Evolutionary conservation across 2,113 vertebrate species (phyloP), one percentile per base, ranked within the genome.

Genomic region (Tupaia chinensis): DNA sequence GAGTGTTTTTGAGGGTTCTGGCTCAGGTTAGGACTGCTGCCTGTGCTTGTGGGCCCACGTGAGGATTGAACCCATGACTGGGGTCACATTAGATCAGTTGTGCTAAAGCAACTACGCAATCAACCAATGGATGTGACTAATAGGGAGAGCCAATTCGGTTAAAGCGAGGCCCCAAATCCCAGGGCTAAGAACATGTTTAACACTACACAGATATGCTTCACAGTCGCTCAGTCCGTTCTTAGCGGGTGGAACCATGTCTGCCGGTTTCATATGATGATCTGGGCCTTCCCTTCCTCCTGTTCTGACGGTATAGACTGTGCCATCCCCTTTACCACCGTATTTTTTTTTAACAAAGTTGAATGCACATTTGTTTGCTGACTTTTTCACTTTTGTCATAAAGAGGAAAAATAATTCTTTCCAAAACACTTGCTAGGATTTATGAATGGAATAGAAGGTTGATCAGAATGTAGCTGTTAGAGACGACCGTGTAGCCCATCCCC

Each of bases 351-450:
- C 29, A 93, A 91, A 66, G 81, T 82, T 74, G 87, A 70, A 87
- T 23, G 70, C 23, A 29, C 56, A 72, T 74, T 90, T 77, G 6
- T 63, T 82, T 69, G 69, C 54, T 9, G 77, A 34, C n/a, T 76
- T 92, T 74, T 88, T 68, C 23, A 32, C 2, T 61, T 1, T n/a
- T 84, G 20, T 66, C 86, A 87, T 74, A 82, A 95, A 85, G 34
- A 80, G 44, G 19, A 60, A 88, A 93, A 73, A 65, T 65, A 2
- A 54, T 84, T 63, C n/a, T 69, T 84, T 25, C 65, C 34, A 3
- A 34, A 88, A 94, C 61, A 15, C 10, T 91, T 93, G 15, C 32
- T 69, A 34, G 25, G 9, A 78, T 56, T 94, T 96, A 77, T 85
- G 15, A 91, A 23, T 54, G 11, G 29, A 93, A 70, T 44, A 54